phyloP scores from a whole-genome alignment of 1,140 invertebrate genomes.

The Amyelois transitella region DNA sequence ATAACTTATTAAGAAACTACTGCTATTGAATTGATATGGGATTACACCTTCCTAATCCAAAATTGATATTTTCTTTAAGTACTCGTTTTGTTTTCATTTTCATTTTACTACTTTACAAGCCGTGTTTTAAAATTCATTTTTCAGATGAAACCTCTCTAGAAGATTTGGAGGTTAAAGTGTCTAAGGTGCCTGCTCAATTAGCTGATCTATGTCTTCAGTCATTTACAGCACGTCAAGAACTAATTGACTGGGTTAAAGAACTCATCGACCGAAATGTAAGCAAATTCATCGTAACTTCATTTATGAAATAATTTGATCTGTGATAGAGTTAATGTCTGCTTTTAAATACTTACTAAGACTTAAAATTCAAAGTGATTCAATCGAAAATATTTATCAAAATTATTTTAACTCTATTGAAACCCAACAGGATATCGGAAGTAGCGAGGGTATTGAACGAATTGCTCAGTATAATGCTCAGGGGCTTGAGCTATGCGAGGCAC shows the following conservation, averaged over 20 bases:
- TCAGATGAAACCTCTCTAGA: slow-evolving; percentile 42
- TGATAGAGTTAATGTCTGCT: too few species aligned
- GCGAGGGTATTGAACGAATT: slow-evolving; percentile 39
- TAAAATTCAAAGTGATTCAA: too few species aligned
- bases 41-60: too few species aligned
- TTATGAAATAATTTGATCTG: background rate
- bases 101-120: background rate
- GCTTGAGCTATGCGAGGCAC: slow-evolving; percentile 45
- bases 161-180: slow-evolving; percentile 38
- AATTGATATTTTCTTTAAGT: too few species aligned
- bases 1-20: too few species aligned
- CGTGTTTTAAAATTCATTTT: background rate
- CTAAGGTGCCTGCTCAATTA: slow-evolving; percentile 43
- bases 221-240: slow-evolving; percentile 52
- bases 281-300: background rate
- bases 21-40: too few species aligned
- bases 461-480: slow-evolving; percentile 47
- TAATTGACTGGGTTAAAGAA: slow-evolving; percentile 61
- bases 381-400: too few species aligned
- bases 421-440: slow-evolving; percentile 30
- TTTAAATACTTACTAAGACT: too few species aligned
- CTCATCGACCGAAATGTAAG: slow-evolving; percentile 39
- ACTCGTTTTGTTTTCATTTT: background rate
- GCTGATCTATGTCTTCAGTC: slow-evolving; percentile 57
- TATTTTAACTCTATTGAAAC: slow-evolving; percentile 4